Conservation (phyloP, 2,797 vertebrate genomes). For the Aplochiton taeniatus region DNA sequence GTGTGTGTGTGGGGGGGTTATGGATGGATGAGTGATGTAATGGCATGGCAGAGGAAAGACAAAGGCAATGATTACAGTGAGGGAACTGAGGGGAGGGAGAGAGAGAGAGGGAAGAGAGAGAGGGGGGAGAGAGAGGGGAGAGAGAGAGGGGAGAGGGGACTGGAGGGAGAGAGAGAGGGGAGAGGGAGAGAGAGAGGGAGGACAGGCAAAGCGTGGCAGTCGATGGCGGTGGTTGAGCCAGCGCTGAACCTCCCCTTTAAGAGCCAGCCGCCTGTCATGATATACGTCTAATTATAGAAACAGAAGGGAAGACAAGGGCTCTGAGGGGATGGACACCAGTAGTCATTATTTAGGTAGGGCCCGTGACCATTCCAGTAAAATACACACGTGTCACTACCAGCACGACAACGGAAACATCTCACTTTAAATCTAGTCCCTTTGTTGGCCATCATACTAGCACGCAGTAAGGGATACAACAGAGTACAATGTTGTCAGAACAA, state of each 20-base stretch:
- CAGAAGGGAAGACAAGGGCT: constrained; percentile 53
- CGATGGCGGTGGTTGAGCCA: background rate
- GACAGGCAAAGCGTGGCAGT: background rate
- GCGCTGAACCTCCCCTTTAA: constrained; percentile 64
- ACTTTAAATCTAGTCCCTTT: background rate
- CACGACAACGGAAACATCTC: background rate
- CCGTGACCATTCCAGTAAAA: constrained; percentile 38
- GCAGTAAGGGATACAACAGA: background rate
- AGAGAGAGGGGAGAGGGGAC: background rate
- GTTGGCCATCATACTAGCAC: background rate
- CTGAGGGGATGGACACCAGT: constrained; percentile 48
- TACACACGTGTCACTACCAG: background rate
- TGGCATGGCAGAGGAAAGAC: constrained; percentile 16
- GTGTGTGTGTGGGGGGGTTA: too few species aligned
- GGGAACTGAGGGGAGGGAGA: background rate
- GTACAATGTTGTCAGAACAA: background rate
- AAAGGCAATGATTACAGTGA: constrained; percentile 14
- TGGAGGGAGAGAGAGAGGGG: constrained; percentile 10
- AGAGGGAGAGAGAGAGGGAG: background rate
- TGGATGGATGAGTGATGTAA: constrained; percentile 43
- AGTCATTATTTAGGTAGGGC: constrained; percentile 57
- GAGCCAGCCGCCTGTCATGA: constrained; percentile 48
- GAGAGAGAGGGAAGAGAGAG: constrained; percentile 9
- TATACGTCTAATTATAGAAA: constrained; percentile 73
- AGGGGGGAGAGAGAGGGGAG: constrained; percentile 27